Evolutionary conservation across 2,888 invertebrate species (phyloP).

Genomic region (Athalia rosae): DNA sequence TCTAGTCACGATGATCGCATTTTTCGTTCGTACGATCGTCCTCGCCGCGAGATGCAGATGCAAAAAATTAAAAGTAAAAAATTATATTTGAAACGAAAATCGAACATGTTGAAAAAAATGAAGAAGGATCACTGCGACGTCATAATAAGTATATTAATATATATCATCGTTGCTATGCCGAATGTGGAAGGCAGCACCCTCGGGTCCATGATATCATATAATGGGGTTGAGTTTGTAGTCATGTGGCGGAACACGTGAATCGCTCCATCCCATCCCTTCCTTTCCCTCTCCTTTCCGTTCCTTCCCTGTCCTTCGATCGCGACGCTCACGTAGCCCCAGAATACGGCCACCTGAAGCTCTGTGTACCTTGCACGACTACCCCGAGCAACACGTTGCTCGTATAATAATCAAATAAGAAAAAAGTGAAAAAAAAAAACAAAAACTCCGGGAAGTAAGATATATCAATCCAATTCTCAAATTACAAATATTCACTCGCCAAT

Average conservation of each 20-base stretch:
- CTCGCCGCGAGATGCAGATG: not conserved
- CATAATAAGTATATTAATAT: not conserved
- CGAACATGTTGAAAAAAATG: too few relatives aligned
- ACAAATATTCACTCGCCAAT: too few relatives aligned
- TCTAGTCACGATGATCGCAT: not conserved
- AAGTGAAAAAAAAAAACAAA: too few relatives aligned
- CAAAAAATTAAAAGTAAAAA: not conserved
- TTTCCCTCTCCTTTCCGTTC: too few relatives aligned
- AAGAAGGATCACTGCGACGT: too few relatives aligned
- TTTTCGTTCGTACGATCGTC: not conserved
- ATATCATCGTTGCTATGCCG: constrained; percentile 9
- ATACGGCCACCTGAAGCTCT: not conserved
- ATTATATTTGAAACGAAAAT: too few relatives aligned
- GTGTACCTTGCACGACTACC: not conserved
- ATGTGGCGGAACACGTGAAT: constrained; percentile 31
- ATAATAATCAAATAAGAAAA: too few relatives aligned
- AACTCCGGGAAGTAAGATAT: too few relatives aligned
- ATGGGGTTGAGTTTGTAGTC: constrained; percentile 1
- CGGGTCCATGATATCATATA: not conserved
- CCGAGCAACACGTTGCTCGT: constrained; percentile 23
- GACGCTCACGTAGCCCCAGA: constrained; percentile 1
- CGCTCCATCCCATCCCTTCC: not conserved
- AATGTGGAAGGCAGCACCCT: not conserved
- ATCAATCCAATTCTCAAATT: too few relatives aligned
- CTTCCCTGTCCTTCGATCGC: not conserved